These are phyloP conservation scores for Orthosia gothica DNA, from an alignment of 2,888 invertebrate species.

Conservation along the genomic window DNA sequence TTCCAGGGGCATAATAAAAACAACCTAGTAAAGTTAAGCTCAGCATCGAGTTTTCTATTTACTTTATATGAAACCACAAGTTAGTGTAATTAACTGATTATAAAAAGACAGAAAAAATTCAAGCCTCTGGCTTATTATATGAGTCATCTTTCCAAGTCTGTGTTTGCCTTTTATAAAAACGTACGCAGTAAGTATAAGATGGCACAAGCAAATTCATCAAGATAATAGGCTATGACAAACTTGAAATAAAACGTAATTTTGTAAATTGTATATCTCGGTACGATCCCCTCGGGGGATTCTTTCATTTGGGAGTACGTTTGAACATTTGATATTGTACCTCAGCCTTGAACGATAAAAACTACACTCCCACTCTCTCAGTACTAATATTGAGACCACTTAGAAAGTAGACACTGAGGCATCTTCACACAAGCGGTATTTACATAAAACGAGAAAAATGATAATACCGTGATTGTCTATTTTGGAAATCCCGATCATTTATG, in stretches of 20 bases:
- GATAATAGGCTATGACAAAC: conserved; percentile 66
- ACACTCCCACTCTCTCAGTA: no score
- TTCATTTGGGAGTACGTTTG: conserved; percentile 75
- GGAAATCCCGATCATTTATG: conserved; percentile 44
- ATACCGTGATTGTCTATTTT: conserved; percentile 43
- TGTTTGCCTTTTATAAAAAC: conserved; percentile 28
- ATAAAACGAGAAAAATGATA: conserved; percentile 40
- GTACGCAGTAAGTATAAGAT: conserved; percentile 4
- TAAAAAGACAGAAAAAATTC: background rate
- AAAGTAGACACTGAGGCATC: no score
- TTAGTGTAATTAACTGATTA: conserved; percentile 6
- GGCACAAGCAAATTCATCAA: conserved; percentile 49
- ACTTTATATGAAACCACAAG: conserved; percentile 19
- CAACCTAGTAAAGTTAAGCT: conserved; percentile 2
- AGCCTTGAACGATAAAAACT: conserved; percentile 34
- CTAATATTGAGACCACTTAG: no score
- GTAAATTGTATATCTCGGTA: conserved; percentile 78
- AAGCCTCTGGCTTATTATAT: background rate
- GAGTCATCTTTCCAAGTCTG: conserved; percentile 1
- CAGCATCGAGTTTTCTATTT: conserved; percentile 6
- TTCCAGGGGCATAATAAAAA: conserved; percentile 25
- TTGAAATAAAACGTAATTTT: conserved; percentile 80
- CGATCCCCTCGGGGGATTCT: conserved; percentile 71
- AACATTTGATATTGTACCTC: conserved; percentile 74
- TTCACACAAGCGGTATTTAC: conserved; percentile 25